Percentiles rank a stretch among this genome's conserved stretches.
phyloP scores from a whole-genome alignment of 2,797 vertebrate genomes.

The Phataginus tricuspis region DNA sequence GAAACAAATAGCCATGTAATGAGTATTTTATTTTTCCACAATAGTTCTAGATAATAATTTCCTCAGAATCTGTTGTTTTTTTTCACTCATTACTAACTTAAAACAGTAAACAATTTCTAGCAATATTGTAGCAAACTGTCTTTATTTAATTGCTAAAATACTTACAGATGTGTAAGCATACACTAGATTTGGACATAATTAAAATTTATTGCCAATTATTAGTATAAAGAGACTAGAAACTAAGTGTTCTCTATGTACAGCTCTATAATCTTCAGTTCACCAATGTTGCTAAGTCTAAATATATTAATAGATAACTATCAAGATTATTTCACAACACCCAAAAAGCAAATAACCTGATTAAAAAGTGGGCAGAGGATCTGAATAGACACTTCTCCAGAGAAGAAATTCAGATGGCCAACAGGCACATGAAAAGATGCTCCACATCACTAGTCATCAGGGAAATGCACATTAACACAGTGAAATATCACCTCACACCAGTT shows the following conservation, averaged over 20 bases:
- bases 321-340: neutral
- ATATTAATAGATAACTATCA: neutral
- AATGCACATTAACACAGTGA: too few species aligned
- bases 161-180: constrained; percentile 44
- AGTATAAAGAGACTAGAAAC: constrained; percentile 49
- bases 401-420: too few species aligned
- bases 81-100: constrained; percentile 62
- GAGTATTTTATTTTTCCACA: constrained; percentile 64
- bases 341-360: too few species aligned
- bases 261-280: neutral
- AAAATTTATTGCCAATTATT: constrained; percentile 50
- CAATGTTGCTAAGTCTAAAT: neutral
- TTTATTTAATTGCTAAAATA: constrained; percentile 65
- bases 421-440: too few species aligned
- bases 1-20: neutral
- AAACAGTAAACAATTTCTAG: constrained; percentile 61
- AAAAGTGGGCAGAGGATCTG: too few species aligned
- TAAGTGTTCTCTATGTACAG: neutral
- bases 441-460: too few species aligned
- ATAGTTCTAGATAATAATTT: constrained; percentile 36
- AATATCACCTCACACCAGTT: too few species aligned
- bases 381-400: too few species aligned
- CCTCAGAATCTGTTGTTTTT: neutral
- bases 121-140: constrained; percentile 3
- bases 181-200: constrained; percentile 47